Conservation (phyloP, 35 echinoderm and acorn worm species). For the Amphiura filiformis region DNA sequence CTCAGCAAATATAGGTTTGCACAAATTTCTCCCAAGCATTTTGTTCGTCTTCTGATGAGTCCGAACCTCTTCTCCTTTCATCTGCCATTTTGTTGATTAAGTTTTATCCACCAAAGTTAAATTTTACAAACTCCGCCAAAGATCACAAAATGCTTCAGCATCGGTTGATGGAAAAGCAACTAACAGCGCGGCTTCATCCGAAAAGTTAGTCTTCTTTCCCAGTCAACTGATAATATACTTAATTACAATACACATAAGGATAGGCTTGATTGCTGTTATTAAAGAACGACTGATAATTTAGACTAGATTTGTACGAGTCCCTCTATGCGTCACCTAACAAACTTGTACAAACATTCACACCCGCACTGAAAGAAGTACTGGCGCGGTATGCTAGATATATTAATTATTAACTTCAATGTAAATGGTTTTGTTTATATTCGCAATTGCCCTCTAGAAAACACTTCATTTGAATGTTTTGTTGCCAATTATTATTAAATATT, state of each 20-base stretch:
- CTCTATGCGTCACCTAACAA: background rate
- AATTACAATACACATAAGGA: background rate
- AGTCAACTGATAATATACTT: background rate
- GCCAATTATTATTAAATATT: too few species aligned
- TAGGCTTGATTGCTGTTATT: background rate
- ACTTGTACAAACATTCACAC: constrained; percentile 5
- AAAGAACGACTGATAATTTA: background rate
- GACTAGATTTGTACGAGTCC: background rate
- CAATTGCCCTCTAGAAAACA: background rate
- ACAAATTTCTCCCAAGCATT: constrained; percentile 70
- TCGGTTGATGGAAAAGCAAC: too few species aligned
- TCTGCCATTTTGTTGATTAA: background rate
- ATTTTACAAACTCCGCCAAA: background rate
- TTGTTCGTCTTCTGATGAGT: constrained; percentile 42
- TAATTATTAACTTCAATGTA: background rate
- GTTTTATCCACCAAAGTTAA: background rate
- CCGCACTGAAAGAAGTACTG: background rate
- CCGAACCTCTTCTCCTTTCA: background rate
- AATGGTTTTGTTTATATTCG: background rate
- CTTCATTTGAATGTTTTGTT: too few species aligned
- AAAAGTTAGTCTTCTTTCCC: background rate
- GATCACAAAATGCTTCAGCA: too few species aligned
- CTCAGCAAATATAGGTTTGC: constrained; percentile 78
- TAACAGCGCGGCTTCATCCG: too few species aligned
- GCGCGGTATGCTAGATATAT: background rate